phyloP scores from a whole-genome alignment of 2,113 vertebrate species.

The Penelope pileata region DNA sequence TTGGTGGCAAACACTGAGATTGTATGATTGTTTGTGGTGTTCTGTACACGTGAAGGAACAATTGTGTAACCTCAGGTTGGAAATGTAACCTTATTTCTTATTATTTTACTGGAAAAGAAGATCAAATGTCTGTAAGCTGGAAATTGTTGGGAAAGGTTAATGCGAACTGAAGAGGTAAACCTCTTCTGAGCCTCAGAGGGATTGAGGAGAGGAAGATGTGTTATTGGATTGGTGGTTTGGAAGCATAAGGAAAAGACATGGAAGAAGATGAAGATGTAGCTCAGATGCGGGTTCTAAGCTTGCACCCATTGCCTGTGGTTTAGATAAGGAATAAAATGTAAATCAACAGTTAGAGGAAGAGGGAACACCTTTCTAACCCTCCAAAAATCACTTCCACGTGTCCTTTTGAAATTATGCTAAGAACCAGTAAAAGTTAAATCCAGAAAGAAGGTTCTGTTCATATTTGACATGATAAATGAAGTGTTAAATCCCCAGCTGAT shows the following conservation, averaged over 20 bases:
- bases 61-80: neutral
- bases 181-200: neutral
- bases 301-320: neutral
- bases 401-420: neutral
- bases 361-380: neutral
- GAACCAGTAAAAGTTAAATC: neutral
- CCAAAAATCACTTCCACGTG: neutral
- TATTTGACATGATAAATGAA: neutral
- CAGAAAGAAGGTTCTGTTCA: neutral
- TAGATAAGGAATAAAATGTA: neutral
- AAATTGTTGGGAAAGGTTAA: neutral
- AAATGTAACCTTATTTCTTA: neutral
- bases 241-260: neutral
- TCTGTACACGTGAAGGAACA: neutral
- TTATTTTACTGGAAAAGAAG: neutral
- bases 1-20: neutral
- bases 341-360: neutral
- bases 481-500: neutral
- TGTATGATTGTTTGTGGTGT: too few relatives aligned
- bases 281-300: neutral
- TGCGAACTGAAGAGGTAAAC: neutral
- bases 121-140: rapidly evolving
- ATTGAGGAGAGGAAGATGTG: neutral
- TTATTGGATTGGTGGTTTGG: neutral
- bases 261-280: neutral